Percentiles rank a stretch among this genome's conserved stretches.
These are phyloP conservation scores for Drosophila athabasca DNA, from an alignment of 1,140 invertebrate genomes.

Conservation along the genomic window DNA sequence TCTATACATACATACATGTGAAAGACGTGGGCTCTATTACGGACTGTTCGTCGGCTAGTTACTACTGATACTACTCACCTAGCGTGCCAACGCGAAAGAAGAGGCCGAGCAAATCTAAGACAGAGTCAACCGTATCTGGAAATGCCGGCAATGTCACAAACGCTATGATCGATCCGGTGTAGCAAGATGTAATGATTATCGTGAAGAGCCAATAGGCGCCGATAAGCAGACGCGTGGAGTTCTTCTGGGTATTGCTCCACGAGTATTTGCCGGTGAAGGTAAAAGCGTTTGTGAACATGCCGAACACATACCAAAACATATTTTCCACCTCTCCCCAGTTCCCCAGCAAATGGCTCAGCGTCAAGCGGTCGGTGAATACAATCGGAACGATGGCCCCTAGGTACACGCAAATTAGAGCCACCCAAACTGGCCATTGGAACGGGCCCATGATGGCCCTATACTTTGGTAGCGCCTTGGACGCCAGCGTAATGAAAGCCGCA, in stretches of 20 bases:
- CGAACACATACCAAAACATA: constrained; percentile 92
- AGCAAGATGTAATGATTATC: constrained; percentile 91
- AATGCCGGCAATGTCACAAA: constrained; percentile 90
- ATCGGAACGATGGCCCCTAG: constrained; percentile 89
- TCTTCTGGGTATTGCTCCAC: constrained; percentile 88
- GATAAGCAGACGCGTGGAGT: constrained; percentile 88
- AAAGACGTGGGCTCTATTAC: not conserved
- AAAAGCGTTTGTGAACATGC: constrained; percentile 91
- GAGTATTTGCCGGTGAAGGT: constrained; percentile 88
- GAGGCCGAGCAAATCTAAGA: constrained; percentile 86
- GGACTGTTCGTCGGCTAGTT: too few relatives aligned
- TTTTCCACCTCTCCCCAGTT: constrained; percentile 89
- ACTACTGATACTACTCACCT: constrained; percentile 37
- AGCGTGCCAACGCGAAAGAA: constrained; percentile 84
- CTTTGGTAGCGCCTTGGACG: constrained; percentile 89
- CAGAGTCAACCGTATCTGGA: constrained; percentile 88
- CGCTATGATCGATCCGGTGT: constrained; percentile 91
- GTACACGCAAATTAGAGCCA: constrained; percentile 88
- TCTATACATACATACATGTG: constrained; percentile 83
- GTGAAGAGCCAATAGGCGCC: constrained; percentile 92
- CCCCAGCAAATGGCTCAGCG: constrained; percentile 86
- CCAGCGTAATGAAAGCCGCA: constrained; percentile 89
- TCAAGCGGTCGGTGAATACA: constrained; percentile 88
- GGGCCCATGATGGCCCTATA: constrained; percentile 92
- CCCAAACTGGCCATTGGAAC: constrained; percentile 90